These are phyloP conservation scores for Echinometra lucunter DNA, from an alignment of 53 echinoderm and acorn worm genomes.

Conservation along the genomic window DNA sequence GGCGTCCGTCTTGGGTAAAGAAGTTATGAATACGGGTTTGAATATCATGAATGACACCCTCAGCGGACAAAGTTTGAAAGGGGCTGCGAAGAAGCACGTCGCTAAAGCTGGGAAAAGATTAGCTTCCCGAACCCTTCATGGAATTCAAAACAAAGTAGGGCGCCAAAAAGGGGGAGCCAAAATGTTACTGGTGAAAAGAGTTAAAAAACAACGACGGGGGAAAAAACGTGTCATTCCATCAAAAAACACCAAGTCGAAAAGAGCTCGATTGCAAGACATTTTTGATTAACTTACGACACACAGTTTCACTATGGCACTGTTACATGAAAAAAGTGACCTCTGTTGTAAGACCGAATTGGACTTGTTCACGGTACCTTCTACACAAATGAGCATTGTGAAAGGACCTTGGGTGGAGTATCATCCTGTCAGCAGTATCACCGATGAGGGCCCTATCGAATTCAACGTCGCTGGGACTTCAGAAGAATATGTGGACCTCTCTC, in stretches of 20 bases:
- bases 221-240: constrained; percentile 43
- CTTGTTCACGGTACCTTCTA: constrained; percentile 74
- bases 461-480: constrained; percentile 64
- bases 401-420: too few species aligned
- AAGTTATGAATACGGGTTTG: constrained; percentile 72
- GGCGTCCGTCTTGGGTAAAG: constrained; percentile 66
- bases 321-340: constrained; percentile 79
- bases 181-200: background rate
- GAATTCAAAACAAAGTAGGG: background rate
- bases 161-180: background rate
- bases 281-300: background rate
- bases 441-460: constrained; percentile 69
- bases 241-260: background rate
- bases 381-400: constrained; percentile 76
- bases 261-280: constrained; percentile 31
- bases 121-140: background rate
- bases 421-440: constrained; percentile 66
- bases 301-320: constrained; percentile 66
- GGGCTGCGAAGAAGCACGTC: constrained; percentile 59
- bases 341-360: constrained; percentile 82
- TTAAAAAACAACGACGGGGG: constrained; percentile 16
- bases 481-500: too few species aligned
- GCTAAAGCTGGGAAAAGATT: constrained; percentile 66
- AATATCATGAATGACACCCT: constrained; percentile 73
- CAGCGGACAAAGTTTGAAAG: constrained; percentile 67